A percentile compares a stretch with the other conserved stretches of the same genome.
Conservation (phyloP, 2,888 invertebrate species). For the Agonopterix heracliana region DNA sequence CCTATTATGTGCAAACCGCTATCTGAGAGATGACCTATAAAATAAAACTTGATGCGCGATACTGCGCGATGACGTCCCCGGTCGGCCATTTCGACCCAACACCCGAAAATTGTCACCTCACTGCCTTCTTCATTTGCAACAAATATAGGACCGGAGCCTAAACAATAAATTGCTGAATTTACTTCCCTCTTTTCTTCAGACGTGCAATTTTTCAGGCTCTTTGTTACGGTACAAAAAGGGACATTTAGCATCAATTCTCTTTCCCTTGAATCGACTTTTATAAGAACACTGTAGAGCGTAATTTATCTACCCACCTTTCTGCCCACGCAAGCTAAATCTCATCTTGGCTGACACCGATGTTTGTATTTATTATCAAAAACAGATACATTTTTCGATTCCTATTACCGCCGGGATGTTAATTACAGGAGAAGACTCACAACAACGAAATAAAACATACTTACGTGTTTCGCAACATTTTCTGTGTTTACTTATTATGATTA, state of each 20-base stretch:
- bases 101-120: conserved; percentile 70
- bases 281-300: conserved; percentile 13
- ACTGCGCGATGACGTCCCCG: conserved; percentile 37
- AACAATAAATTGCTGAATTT: conserved; percentile 70
- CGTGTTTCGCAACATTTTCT: too few species aligned
- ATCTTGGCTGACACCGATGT: too few species aligned
- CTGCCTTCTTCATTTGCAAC: conserved; percentile 70
- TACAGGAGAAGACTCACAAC: too few species aligned
- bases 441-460: too few species aligned
- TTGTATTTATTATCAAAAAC: too few species aligned
- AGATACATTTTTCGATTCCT: too few species aligned
- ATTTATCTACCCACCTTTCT: too few species aligned
- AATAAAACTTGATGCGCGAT: conserved; percentile 44
- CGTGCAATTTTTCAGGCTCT: conserved; percentile 64
- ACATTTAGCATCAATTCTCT: conserved; percentile 55
- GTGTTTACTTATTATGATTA: too few species aligned
- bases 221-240: conserved; percentile 57
- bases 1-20: conserved; percentile 10
- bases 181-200: conserved; percentile 57
- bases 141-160: conserved; percentile 61
- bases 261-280: conserved; percentile 35
- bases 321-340: too few species aligned
- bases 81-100: conserved; percentile 56
- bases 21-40: conserved; percentile 19
- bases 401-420: too few species aligned